These are phyloP conservation scores for Erebia aethiops DNA, from an alignment of 2,888 invertebrate genomes.

Conservation along the genomic window DNA sequence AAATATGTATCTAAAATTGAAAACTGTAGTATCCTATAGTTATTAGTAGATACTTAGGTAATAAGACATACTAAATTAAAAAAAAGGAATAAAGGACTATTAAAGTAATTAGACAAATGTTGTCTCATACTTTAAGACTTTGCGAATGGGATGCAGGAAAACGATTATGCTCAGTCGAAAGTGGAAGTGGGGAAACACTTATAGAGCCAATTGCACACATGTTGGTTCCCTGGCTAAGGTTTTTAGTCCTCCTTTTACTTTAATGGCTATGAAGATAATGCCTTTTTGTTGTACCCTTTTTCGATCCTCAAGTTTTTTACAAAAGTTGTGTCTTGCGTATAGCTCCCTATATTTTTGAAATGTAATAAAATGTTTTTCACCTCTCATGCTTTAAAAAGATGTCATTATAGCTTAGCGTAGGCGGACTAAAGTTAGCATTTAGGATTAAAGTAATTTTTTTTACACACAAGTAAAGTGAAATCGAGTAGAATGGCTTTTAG, in stretches of 20 bases:
- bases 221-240: constrained; percentile 57
- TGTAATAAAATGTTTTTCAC: too few relatives aligned
- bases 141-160: constrained; percentile 59
- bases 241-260: constrained; percentile 56
- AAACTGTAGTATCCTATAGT: too few relatives aligned
- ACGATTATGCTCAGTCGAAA: constrained; percentile 59
- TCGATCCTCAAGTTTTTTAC: constrained; percentile 30
- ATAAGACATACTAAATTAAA: too few relatives aligned
- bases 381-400: too few relatives aligned
- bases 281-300: constrained; percentile 63
- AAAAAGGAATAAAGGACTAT: constrained; percentile 38
- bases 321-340: background rate
- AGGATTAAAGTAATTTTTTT: too few relatives aligned
- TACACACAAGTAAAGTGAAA: too few relatives aligned
- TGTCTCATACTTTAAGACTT: constrained; percentile 62
- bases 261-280: constrained; percentile 56
- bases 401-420: too few relatives aligned
- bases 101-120: constrained; percentile 60
- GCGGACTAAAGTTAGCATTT: too few relatives aligned
- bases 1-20: background rate
- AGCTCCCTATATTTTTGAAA: background rate
- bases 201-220: constrained; percentile 71
- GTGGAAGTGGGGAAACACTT: constrained; percentile 55
- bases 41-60: too few relatives aligned
- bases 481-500: too few relatives aligned